phyloP scores from a whole-genome alignment of 2,797 vertebrate genomes.

The Pseudochirops cupreus region DNA sequence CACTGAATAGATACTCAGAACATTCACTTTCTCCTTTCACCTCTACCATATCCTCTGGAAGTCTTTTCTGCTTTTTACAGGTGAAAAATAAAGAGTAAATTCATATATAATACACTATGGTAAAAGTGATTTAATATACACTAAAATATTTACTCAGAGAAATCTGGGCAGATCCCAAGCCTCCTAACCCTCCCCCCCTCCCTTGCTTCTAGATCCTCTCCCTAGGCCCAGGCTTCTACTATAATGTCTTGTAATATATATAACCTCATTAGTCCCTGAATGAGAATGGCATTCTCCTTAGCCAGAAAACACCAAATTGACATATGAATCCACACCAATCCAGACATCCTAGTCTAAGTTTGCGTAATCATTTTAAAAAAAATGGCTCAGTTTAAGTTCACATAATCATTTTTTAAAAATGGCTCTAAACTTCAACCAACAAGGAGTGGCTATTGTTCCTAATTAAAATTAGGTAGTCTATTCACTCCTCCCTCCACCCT shows the following conservation, averaged over 20 bases:
- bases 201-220: background rate
- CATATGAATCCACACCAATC: background rate
- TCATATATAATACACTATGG: background rate
- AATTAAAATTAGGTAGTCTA: background rate
- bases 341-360: background rate
- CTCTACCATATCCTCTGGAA: background rate
- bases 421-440: background rate
- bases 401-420: background rate
- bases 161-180: background rate
- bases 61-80: background rate
- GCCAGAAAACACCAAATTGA: background rate
- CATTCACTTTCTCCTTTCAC: background rate
- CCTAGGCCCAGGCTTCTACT: background rate
- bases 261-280: background rate
- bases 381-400: background rate
- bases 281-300: background rate
- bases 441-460: background rate
- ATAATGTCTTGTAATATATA: background rate
- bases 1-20: background rate
- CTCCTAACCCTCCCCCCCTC: background rate
- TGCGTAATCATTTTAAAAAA: background rate
- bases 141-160: background rate
- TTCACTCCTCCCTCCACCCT: background rate
- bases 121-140: background rate
- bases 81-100: background rate